Evolutionary conservation across 2,888 invertebrate species (phyloP).

Genomic region (Hydrotaea diabolus): DNA sequence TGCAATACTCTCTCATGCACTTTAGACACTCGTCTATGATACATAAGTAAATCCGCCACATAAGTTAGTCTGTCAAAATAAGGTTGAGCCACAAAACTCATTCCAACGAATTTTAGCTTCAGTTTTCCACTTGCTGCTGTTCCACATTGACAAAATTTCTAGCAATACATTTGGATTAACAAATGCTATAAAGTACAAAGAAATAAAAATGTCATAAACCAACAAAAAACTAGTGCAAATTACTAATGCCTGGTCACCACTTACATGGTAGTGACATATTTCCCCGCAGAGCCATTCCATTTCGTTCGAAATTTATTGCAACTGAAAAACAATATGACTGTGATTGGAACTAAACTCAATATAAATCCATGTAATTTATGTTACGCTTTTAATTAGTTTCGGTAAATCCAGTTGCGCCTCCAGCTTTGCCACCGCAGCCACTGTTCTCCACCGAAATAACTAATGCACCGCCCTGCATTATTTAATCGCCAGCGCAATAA

Average conservation of each 20-base stretch:
- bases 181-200: no score
- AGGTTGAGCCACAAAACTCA: no score
- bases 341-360: not conserved
- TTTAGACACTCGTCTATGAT: no score
- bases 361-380: slow-evolving; percentile 30
- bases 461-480: slow-evolving; percentile 10
- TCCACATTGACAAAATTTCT: no score
- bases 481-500: slow-evolving; percentile 9
- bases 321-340: not conserved
- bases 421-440: not conserved
- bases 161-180: no score
- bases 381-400: slow-evolving; percentile 24
- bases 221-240: no score
- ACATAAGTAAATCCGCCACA: no score
- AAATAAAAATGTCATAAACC: no score
- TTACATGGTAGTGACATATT: slow-evolving; percentile 5
- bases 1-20: no score
- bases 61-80: no score
- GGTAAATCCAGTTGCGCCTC: slow-evolving; percentile 22
- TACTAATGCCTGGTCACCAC: not conserved
- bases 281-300: not conserved
- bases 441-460: not conserved
- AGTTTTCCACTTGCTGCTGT: no score
- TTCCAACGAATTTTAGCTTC: no score
- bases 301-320: slow-evolving; percentile 16